Base-by-base conservation (phyloP, 53 echinoderm and acorn worm genomes). In the Echinarachnius parma region DNA sequence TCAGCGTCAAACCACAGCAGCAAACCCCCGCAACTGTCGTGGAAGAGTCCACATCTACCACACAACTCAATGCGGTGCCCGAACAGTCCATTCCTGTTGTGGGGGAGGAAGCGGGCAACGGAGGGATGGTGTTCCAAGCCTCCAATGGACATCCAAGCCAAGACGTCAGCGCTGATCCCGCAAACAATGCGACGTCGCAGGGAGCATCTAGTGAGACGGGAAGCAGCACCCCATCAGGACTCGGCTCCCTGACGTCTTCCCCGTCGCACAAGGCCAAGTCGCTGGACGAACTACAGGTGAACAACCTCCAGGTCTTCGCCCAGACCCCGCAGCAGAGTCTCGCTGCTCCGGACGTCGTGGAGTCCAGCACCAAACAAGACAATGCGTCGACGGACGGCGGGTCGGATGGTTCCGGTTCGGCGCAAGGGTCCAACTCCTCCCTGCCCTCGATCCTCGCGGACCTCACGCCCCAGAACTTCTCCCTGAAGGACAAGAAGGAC, bases 401-500 rank as follows among this genome's bases (percentile, higher is more conserved):
- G 9, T 34, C 52, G 16, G 76, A 49, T 29, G 59, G 64, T 8
- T 61, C 37, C 21, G 75, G 62, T 20, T 36, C 63, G 5, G 25
- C 21, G 21, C 76, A 75, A 9, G 75, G 55, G 24, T 56, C 60
- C 3, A 35, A 56, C 28, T 54, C 77, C 9, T 71, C 81, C 18
- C 76, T 92, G 59, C 87, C 94, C 4, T 91, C 91, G n/a, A 84
- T 95, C 49, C 72, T 95, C 21, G 90, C 83, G 4, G 89, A 94
- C 56, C 77, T 94, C 14, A 84, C 87, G 14, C 95, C 95, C 0
- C 87, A 95, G 57, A 95, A 91, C 75, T 95, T 95, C 74, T 81
- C 84, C 19, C 80, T 95, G 32, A 95, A 81, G 55, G 86, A 78
- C 21, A 84, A 83, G 19, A 61, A 55, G 34, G 59, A 77, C 24